Conservation (phyloP, 2,888 invertebrate species). For the Rhorus exstirpatorius region DNA sequence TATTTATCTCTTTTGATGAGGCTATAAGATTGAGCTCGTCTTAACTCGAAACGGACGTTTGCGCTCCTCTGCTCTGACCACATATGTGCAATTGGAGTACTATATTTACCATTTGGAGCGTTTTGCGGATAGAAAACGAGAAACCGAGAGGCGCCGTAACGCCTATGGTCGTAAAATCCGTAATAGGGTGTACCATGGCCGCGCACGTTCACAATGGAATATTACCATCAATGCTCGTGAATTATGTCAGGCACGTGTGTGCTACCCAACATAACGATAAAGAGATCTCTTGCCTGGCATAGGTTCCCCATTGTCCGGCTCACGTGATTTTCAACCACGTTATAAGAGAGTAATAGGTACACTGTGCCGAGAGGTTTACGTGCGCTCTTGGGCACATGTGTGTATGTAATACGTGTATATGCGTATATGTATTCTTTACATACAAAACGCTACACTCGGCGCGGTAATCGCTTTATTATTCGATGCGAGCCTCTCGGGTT, state of each 20-base stretch:
- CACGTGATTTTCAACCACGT: conserved; percentile 48
- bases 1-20: not conserved
- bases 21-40: no score
- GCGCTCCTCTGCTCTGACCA: conserved; percentile 28
- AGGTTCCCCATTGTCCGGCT: conserved; percentile 50
- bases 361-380: not conserved
- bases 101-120: conserved; percentile 76
- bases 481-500: conserved; percentile 4
- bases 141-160: conserved; percentile 44
- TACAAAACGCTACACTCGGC: conserved; percentile 2
- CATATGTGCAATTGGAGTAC: conserved; percentile 65
- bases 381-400: not conserved
- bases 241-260: conserved; percentile 83
- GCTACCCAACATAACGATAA: conserved; percentile 77
- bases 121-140: conserved; percentile 65
- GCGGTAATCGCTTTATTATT: conserved; percentile 52
- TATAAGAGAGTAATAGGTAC: conserved; percentile 14
- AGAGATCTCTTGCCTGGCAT: conserved; percentile 74
- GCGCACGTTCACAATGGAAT: conserved; percentile 79
- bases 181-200: conserved; percentile 76
- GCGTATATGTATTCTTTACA: conserved; percentile 3
- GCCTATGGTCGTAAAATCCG: conserved; percentile 75
- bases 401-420: conserved; percentile 1
- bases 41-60: conserved; percentile 36
- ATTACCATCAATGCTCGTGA: conserved; percentile 81